Conservation (phyloP, 2,888 invertebrate species). For the Nephrotoma appendiculata region DNA sequence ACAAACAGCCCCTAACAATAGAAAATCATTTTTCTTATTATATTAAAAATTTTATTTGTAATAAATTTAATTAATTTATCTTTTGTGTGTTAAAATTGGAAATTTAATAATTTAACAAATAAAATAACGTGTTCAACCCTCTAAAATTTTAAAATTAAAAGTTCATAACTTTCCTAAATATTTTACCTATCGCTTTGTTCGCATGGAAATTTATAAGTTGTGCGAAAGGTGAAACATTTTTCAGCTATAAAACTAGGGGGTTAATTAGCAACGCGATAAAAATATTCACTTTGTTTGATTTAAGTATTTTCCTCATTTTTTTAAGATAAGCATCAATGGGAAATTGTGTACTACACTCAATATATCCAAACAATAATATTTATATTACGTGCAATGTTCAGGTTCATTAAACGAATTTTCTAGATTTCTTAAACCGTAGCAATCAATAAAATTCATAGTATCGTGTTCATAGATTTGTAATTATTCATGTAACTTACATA, state of each 20-base stretch:
- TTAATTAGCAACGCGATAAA: neutral
- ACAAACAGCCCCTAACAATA: neutral
- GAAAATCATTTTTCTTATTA: no score
- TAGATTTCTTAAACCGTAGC: no score
- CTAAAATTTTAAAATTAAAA: neutral
- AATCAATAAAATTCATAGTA: neutral
- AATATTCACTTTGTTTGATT: neutral
- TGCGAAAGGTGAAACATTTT: neutral
- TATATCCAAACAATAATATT: no score
- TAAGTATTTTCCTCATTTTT: no score
- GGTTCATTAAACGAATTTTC: no score
- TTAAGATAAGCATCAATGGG: no score
- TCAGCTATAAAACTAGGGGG: neutral
- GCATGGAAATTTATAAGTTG: neutral
- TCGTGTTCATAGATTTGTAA: neutral
- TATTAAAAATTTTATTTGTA: neutral
- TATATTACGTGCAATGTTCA: no score
- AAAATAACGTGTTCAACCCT: neutral
- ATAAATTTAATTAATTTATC: neutral
- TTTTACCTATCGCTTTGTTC: neutral
- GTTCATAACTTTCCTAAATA: neutral
- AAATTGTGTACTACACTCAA: no score
- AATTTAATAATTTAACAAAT: neutral
- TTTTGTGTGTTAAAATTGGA: neutral
- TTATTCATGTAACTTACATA: neutral